Conservation (phyloP, 2,797 vertebrate genomes). For the Rhinatrema bivittatum region DNA sequence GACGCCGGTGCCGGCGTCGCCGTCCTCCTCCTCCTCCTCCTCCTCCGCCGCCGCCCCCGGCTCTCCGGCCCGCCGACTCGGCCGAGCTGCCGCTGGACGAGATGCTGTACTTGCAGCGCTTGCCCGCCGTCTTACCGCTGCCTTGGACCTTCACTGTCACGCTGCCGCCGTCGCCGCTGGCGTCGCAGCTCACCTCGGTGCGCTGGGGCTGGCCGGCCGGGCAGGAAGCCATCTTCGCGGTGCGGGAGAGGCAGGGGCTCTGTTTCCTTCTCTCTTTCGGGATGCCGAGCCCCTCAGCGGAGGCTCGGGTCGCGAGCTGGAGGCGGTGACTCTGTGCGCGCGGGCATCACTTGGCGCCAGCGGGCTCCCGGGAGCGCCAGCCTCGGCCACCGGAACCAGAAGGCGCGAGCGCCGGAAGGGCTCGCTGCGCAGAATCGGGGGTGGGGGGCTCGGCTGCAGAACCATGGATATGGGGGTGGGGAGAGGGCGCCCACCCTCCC, state of each 20-base stretch:
- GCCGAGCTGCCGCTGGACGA: conserved; percentile 92
- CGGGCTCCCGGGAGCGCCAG: too few species aligned
- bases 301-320: too few species aligned
- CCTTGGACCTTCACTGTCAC: conserved; percentile 78
- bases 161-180: conserved; percentile 71
- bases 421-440: background rate
- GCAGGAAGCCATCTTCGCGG: conserved; percentile 78
- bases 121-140: conserved; percentile 57
- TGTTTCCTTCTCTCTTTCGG: background rate
- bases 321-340: too few species aligned
- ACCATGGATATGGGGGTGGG: background rate
- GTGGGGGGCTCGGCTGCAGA: too few species aligned
- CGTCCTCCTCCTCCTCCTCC: conserved; percentile 33
- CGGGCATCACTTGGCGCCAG: too few species aligned
- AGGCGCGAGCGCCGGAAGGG: background rate
- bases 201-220: conserved; percentile 77
- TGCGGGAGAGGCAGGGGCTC: conserved; percentile 1
- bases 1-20: conserved; percentile 53
- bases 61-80: conserved; percentile 68
- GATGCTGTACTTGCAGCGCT: conserved; percentile 85
- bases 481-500: conserved; percentile 2
- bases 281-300: background rate
- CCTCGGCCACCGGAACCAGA: background rate
- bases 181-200: conserved; percentile 87
- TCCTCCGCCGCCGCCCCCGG: conserved; percentile 38